Evolutionary conservation across 2,888 invertebrate species (phyloP).

Genomic region (Clistopyga incitator): DNA sequence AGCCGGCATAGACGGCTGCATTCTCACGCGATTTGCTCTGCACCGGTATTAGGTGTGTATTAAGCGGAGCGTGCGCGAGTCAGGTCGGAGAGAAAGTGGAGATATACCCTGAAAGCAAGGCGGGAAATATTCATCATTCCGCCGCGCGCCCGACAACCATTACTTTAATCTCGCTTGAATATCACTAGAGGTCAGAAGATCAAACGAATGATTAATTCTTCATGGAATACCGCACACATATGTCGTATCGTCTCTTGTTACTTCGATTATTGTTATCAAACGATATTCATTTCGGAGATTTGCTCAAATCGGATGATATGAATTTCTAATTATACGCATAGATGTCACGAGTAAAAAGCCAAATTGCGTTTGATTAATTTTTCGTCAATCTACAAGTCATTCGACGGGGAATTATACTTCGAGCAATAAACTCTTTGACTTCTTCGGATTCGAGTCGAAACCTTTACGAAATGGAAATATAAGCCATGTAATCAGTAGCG

Average conservation of each 20-base stretch:
- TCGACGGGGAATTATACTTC: neutral
- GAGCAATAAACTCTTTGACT: neutral
- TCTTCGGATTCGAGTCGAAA: neutral
- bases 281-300: constrained; percentile 12
- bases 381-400: neutral
- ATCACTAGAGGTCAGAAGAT: constrained; percentile 70
- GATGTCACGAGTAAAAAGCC: neutral
- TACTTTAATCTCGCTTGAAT: constrained; percentile 70
- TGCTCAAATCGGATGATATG: constrained; percentile 1
- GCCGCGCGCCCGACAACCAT: constrained; percentile 69
- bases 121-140: constrained; percentile 71
- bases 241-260: constrained; percentile 39
- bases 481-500: neutral
- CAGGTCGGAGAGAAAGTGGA: constrained; percentile 68
- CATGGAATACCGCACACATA: constrained; percentile 61
- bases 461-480: neutral
- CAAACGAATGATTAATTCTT: constrained; percentile 72
- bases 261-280: constrained; percentile 46
- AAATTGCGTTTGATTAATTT: constrained; percentile 1
- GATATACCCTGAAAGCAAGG: constrained; percentile 65
- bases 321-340: constrained; percentile 13
- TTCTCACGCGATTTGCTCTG: constrained; percentile 67
- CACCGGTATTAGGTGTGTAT: constrained; percentile 49
- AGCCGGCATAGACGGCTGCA: constrained; percentile 51
- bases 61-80: constrained; percentile 55